These are phyloP conservation scores for Leptopilina myrica DNA, from an alignment of 2,888 invertebrate genomes.

Conservation along the genomic window DNA sequence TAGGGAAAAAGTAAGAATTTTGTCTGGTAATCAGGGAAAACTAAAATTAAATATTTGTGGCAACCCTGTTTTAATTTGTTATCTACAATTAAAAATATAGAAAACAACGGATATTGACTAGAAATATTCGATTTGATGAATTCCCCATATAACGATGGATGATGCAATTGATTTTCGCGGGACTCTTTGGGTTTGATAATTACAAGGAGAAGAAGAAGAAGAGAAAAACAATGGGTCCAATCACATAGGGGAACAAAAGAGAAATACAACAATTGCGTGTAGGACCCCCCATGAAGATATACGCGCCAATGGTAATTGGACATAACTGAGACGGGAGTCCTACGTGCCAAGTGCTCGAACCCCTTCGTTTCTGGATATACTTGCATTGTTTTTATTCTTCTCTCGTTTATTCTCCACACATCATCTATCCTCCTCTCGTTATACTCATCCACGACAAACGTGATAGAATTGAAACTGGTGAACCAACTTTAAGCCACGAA, in stretches of 20 bases:
- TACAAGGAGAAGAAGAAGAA: constrained; percentile 63
- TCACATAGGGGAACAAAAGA: constrained; percentile 73
- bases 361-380: constrained; percentile 70
- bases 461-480: constrained; percentile 37
- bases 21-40: too few relatives aligned
- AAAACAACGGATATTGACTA: not conserved
- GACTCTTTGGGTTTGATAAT: constrained; percentile 65
- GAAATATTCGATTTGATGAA: not conserved
- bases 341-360: constrained; percentile 75
- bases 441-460: constrained; percentile 40
- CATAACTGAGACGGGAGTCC: constrained; percentile 65
- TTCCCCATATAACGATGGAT: constrained; percentile 4
- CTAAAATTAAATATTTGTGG: too few relatives aligned
- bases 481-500: constrained; percentile 35
- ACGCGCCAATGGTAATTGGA: constrained; percentile 75
- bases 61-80: too few relatives aligned
- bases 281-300: constrained; percentile 76
- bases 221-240: constrained; percentile 73
- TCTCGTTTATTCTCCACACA: constrained; percentile 50
- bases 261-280: constrained; percentile 75
- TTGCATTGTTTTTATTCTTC: constrained; percentile 71
- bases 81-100: not conserved
- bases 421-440: constrained; percentile 54
- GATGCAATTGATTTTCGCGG: constrained; percentile 18
- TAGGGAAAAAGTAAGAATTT: too few relatives aligned